Percentiles rank a stretch among this genome's conserved stretches.
Evolutionary conservation across 2,113 vertebrate genomes (phyloP).

Genomic region (Hystrix cristata): DNA sequence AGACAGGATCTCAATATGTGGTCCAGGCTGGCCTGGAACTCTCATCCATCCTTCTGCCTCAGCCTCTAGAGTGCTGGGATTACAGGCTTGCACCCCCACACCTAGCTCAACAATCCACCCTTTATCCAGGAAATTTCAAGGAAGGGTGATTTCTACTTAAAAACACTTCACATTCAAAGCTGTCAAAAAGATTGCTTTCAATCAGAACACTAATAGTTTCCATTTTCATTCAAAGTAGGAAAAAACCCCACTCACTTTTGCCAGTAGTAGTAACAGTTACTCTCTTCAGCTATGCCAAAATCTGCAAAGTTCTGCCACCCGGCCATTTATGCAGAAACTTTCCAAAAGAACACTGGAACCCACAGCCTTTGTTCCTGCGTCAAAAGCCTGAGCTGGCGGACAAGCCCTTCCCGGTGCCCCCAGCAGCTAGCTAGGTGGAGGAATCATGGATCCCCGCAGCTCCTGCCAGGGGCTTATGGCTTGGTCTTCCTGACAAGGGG

Average conservation of each 20-base stretch:
- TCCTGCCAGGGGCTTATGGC: constrained; percentile 13
- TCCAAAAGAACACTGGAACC: neutral
- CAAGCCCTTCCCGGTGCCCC: neutral
- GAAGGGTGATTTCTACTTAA: neutral
- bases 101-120: neutral
- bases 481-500: neutral
- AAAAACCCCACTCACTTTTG: constrained; percentile 42
- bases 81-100: neutral
- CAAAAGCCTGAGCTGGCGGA: neutral
- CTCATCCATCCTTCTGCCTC: neutral
- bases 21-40: neutral
- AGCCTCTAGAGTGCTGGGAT: neutral
- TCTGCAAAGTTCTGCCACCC: neutral
- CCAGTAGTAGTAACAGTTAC: constrained; percentile 62
- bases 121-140: neutral
- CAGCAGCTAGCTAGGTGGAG: neutral
- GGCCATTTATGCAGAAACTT: constrained; percentile 58
- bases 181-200: neutral
- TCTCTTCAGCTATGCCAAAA: neutral
- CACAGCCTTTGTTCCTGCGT: neutral
- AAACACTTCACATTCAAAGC: neutral
- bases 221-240: constrained; percentile 28
- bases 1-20: neutral
- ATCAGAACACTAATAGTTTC: neutral
- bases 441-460: neutral